Conservation (phyloP, 2,797 vertebrate genomes). For the Sparus aurata region DNA sequence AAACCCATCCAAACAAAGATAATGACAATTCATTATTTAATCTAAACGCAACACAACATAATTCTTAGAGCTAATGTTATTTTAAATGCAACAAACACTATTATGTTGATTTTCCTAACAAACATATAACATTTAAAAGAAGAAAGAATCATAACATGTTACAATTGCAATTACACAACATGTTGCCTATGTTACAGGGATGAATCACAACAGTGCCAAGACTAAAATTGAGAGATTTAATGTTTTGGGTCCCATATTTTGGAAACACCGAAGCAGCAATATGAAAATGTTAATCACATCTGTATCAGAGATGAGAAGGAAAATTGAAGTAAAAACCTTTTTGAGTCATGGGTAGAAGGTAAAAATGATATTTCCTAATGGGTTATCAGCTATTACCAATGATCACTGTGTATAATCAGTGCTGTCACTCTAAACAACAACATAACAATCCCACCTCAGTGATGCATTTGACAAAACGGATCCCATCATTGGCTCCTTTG, state of each 20-base stretch:
- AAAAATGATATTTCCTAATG: not conserved
- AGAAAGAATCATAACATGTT: not conserved
- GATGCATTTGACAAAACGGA: conserved; percentile 95
- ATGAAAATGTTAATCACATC: not conserved
- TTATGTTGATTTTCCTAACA: not conserved
- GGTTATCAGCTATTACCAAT: not conserved
- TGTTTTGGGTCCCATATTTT: not conserved
- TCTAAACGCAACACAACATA: not conserved
- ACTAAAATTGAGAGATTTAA: not conserved
- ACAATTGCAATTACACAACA: not conserved
- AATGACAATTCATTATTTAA: not conserved
- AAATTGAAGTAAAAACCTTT: not conserved
- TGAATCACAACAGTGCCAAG: not conserved
- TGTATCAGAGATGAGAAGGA: not conserved
- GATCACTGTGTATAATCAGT: not conserved
- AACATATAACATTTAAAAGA: not conserved
- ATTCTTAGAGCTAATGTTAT: not conserved
- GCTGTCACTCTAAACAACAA: conserved; percentile 15
- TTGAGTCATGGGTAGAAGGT: not conserved
- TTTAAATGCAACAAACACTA: not conserved
- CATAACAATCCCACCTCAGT: conserved; percentile 85
- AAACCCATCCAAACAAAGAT: not conserved
- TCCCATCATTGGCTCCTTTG: conserved; percentile 95
- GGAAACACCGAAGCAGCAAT: not conserved
- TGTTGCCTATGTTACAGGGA: not conserved